Conservation (phyloP, 2,888 invertebrate genomes). For the Peribatodes rhomboidaria region DNA sequence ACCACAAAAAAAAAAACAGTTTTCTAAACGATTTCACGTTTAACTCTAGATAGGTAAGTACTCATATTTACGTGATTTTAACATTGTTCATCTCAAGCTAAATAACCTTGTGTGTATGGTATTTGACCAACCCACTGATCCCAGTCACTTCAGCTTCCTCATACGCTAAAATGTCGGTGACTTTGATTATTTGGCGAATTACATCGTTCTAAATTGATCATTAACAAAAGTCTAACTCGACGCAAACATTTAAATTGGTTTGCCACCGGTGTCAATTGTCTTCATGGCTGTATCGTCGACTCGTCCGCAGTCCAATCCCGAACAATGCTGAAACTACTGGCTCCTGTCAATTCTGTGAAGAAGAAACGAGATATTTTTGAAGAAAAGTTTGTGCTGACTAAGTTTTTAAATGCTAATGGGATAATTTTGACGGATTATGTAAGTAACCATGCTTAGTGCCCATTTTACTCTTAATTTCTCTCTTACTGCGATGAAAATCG, state of each 20-base stretch:
- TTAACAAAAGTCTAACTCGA: conserved; percentile 11
- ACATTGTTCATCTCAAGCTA: no score
- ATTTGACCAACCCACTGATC: no score
- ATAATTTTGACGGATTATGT: conserved; percentile 38
- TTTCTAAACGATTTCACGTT: no score
- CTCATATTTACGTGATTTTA: no score
- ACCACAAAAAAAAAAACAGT: no score
- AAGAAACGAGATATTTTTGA: conserved; percentile 34
- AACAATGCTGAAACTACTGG: conserved; percentile 42
- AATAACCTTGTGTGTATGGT: no score
- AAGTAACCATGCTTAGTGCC: conserved; percentile 20
- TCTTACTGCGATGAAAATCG: no score
- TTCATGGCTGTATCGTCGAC: conserved; percentile 15
- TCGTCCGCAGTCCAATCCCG: conserved; percentile 12
- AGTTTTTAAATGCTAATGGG: conserved; percentile 45
- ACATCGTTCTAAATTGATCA: conserved; percentile 12
- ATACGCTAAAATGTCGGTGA: no score
- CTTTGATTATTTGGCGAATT: not conserved
- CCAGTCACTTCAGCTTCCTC: no score
- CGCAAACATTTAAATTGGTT: conserved; percentile 41
- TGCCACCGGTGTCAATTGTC: conserved; percentile 43
- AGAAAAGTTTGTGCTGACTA: conserved; percentile 41
- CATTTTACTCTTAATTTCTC: no score
- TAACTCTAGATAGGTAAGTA: no score
- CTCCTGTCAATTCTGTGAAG: conserved; percentile 28